Evolutionary conservation across 2,888 invertebrate species (phyloP).

Genomic region (Patella ulyssiponensis): DNA sequence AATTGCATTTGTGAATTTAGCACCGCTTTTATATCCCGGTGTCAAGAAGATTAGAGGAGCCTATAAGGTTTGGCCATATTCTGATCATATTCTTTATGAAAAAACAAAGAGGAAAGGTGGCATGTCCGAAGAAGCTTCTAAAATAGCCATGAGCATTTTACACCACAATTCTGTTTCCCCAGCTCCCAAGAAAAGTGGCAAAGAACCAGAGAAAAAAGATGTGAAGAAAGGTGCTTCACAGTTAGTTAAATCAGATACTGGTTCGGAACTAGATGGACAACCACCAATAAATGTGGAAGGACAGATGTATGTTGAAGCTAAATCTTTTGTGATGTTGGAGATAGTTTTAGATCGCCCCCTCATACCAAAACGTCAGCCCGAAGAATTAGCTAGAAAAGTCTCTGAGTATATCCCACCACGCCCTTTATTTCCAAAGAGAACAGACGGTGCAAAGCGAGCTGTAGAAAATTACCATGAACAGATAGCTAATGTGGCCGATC

Average conservation of each 20-base stretch:
- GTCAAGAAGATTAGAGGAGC: slow-evolving; percentile 71
- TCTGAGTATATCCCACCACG: slow-evolving; percentile 71
- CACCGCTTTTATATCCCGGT: slow-evolving; percentile 72
- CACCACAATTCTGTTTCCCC: slow-evolving; percentile 62
- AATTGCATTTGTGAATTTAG: slow-evolving; percentile 69
- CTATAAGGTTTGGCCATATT: slow-evolving; percentile 68
- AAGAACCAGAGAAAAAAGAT: slow-evolving; percentile 62
- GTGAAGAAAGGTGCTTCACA: slow-evolving; percentile 63
- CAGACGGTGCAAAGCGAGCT: slow-evolving; percentile 70
- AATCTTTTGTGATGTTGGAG: slow-evolving; percentile 69
- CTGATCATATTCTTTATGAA: slow-evolving; percentile 66
- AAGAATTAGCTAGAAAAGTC: slow-evolving; percentile 67
- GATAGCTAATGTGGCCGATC: slow-evolving; percentile 65
- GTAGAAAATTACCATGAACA: slow-evolving; percentile 70
- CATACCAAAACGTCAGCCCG: slow-evolving; percentile 66
- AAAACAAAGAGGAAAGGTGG: slow-evolving; percentile 66
- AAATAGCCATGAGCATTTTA: slow-evolving; percentile 63
- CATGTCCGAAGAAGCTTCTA: slow-evolving; percentile 66
- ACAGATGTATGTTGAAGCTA: slow-evolving; percentile 69
- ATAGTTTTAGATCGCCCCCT: slow-evolving; percentile 66
- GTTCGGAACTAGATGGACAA: slow-evolving; percentile 60
- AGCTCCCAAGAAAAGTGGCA: slow-evolving; percentile 58
- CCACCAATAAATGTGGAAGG: slow-evolving; percentile 68
- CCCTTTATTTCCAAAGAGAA: slow-evolving; percentile 69
- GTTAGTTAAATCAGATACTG: slow-evolving; percentile 63